Conservation (phyloP, 2,797 vertebrate genomes). For the Rhadinocentrus ornatus region DNA sequence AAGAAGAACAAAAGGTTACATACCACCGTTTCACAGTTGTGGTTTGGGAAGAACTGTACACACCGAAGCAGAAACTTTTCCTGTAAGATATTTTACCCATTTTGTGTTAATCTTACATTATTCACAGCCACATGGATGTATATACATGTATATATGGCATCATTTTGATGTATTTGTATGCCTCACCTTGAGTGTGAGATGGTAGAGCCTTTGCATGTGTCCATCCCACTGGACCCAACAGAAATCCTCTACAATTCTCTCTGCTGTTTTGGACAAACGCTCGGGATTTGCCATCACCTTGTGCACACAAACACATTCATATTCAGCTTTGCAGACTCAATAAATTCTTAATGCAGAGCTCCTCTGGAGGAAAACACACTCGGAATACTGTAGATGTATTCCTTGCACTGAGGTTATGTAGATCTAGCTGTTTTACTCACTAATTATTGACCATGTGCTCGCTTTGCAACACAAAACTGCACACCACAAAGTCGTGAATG, state of each 20-base stretch:
- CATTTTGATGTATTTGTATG: not conserved
- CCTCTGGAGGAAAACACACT: constrained; percentile 12
- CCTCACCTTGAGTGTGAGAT: constrained; percentile 85
- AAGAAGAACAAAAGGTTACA: constrained; percentile 37
- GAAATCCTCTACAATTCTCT: constrained; percentile 90
- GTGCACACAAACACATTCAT: constrained; percentile 48
- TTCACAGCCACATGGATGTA: not conserved
- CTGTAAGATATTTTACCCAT: constrained; percentile 46
- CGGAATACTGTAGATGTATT: constrained; percentile 23
- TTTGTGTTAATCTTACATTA: not conserved
- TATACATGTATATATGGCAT: not conserved
- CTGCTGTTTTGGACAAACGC: constrained; percentile 80
- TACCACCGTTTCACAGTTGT: constrained; percentile 88
- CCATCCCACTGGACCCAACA: constrained; percentile 95
- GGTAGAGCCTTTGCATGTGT: constrained; percentile 91
- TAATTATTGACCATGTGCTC: constrained; percentile 26
- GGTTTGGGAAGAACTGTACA: constrained; percentile 89
- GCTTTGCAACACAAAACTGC: constrained; percentile 5
- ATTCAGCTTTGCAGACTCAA: constrained; percentile 34
- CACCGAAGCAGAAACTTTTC: constrained; percentile 88
- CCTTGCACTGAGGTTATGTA: constrained; percentile 27
- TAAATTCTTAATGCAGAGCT: constrained; percentile 44
- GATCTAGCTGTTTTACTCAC: constrained; percentile 35
- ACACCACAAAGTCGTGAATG: constrained; percentile 1
- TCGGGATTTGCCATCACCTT: constrained; percentile 89